These are phyloP conservation scores for Hippopotamus amphibius DNA, from an alignment of 2,113 vertebrate genomes.

Conservation along the genomic window DNA sequence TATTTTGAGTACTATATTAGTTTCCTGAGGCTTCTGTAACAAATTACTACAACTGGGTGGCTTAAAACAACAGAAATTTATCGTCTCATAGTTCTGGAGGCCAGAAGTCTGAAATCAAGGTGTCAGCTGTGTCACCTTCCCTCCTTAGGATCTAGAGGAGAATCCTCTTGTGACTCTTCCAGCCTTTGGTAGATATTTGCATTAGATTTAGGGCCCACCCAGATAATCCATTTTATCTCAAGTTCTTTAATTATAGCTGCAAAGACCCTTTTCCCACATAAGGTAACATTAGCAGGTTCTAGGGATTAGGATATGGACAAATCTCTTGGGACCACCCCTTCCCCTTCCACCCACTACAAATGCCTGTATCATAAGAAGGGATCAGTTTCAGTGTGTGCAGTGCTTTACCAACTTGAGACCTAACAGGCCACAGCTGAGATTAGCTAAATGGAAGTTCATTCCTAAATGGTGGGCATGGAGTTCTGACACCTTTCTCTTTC, in stretches of 20 bases:
- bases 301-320: neutral
- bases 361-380: neutral
- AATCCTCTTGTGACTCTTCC: neutral
- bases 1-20: neutral
- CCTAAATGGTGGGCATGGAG: neutral
- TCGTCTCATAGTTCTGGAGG: neutral
- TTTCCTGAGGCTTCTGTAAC: neutral
- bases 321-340: neutral
- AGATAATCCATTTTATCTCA: neutral
- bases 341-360: neutral
- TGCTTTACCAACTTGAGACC: neutral
- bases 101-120: neutral
- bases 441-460: neutral
- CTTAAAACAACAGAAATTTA: neutral
- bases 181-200: neutral
- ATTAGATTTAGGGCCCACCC: neutral
- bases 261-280: neutral
- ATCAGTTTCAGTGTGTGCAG: neutral
- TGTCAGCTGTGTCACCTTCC: neutral
- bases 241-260: neutral
- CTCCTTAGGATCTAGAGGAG: neutral
- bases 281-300: neutral
- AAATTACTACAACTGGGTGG: neutral
- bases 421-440: neutral
- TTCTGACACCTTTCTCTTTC: constrained; percentile 13